Conservation (phyloP, 2,797 vertebrate genomes). For the Tapera naevia region DNA sequence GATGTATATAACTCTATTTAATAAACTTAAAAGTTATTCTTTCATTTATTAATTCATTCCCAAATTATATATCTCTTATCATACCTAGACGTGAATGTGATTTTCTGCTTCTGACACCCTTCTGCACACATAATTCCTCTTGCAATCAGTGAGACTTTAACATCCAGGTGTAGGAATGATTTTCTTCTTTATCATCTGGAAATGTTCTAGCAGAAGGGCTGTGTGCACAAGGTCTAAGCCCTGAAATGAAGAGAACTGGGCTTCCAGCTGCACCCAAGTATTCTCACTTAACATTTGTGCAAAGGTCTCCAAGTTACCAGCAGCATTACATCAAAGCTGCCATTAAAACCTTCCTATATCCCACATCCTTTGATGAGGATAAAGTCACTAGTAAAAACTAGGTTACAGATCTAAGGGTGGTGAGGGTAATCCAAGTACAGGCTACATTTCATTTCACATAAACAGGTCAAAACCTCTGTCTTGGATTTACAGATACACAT, state of each 20-base stretch:
- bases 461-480: slow-evolving; percentile 9
- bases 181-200: not conserved
- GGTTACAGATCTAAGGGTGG: not conserved
- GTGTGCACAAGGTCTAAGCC: not conserved
- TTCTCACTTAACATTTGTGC: not conserved
- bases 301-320: not conserved
- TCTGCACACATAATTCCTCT: not conserved
- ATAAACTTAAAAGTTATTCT: not conserved
- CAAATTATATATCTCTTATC: not conserved
- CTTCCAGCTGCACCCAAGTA: not conserved
- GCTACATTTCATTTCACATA: not conserved
- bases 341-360: not conserved
- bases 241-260: not conserved
- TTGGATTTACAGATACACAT: not conserved
- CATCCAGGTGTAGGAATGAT: not conserved
- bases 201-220: not conserved
- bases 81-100: not conserved
- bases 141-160: not conserved
- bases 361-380: not conserved
- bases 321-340: not conserved
- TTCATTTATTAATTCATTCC: not conserved
- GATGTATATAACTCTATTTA: not conserved
- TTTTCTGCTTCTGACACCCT: not conserved
- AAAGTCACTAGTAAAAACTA: not conserved
- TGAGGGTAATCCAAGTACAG: not conserved